Conservation (phyloP, 37 sponge, comb jelly and placozoan species). For the Spongilla lacustris region DNA sequence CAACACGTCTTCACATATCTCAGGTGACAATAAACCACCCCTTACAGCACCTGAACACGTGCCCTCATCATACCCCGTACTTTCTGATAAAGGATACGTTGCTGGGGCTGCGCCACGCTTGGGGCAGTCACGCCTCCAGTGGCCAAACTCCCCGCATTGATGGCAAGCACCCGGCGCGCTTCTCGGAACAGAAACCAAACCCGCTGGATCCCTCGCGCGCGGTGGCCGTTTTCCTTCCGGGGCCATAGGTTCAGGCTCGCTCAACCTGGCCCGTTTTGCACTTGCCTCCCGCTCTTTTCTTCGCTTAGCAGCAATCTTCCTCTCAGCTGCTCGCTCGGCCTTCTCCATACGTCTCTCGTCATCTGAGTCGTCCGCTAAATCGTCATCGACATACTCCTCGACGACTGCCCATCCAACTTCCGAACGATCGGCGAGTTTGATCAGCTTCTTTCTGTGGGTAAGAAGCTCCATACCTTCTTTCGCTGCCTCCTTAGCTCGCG, state of each 20-base stretch:
- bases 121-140: conserved; percentile 14
- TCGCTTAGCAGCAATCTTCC: background rate
- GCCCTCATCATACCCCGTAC: no score
- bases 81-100: no score
- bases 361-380: conserved; percentile 17
- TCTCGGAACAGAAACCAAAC: no score
- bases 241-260: no score
- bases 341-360: background rate
- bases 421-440: conserved; percentile 13
- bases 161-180: conserved; percentile 2
- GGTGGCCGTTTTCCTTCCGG: no score
- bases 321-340: background rate
- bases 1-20: background rate
- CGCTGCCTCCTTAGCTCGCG: background rate
- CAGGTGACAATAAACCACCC: no score
- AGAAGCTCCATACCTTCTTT: conserved; percentile 9
- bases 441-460: background rate
- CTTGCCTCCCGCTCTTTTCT: background rate
- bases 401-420: conserved; percentile 8
- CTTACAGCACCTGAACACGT: no score
- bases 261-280: background rate
- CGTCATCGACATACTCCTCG: background rate
- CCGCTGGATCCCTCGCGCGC: no score
- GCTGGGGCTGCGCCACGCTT: background rate
- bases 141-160: conserved; percentile 18